Percentiles rank a stretch among this genome's conserved stretches.
These are phyloP conservation scores for Rattus norvegicus DNA, from an alignment of 2,113 vertebrate genomes.

Conservation along the genomic window DNA sequence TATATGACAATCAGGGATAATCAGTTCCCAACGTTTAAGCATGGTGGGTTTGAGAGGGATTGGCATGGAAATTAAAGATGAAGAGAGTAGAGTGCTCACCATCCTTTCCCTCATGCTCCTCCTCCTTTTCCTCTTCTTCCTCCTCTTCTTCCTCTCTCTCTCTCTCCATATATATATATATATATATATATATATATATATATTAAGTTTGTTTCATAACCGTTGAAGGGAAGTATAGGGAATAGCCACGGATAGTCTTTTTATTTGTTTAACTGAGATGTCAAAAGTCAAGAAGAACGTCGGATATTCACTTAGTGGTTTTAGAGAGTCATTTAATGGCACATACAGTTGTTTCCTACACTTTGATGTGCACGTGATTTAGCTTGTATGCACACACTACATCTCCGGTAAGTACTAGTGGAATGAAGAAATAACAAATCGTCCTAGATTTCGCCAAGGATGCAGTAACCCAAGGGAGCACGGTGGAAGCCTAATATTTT, in stretches of 20 bases:
- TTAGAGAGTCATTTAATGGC: neutral
- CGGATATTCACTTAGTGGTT: no score
- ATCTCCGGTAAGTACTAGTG: slow-evolving; percentile 7
- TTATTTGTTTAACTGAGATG: neutral
- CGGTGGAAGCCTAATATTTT: neutral
- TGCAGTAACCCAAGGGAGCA: neutral
- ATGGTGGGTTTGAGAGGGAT: neutral
- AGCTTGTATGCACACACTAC: neutral
- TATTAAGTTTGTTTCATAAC: slow-evolving; percentile 15
- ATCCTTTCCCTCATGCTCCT: neutral
- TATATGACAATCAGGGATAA: neutral
- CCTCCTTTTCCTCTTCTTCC: neutral
- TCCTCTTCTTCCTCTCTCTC: neutral
- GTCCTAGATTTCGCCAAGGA: slow-evolving; percentile 27
- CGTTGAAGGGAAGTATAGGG: neutral
- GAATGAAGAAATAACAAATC: slow-evolving; percentile 46
- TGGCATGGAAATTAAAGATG: neutral
- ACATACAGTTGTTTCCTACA: neutral
- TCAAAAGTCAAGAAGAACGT: neutral
- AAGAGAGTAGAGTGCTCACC: neutral
- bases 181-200: no score
- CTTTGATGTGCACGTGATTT: neutral
- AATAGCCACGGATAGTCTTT: neutral
- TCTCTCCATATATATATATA: no score
- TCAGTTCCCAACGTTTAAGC: slow-evolving; percentile 22